These are phyloP conservation scores for Alloscopus bannaensis DNA, from an alignment of 2,888 invertebrate species.

Conservation along the genomic window DNA sequence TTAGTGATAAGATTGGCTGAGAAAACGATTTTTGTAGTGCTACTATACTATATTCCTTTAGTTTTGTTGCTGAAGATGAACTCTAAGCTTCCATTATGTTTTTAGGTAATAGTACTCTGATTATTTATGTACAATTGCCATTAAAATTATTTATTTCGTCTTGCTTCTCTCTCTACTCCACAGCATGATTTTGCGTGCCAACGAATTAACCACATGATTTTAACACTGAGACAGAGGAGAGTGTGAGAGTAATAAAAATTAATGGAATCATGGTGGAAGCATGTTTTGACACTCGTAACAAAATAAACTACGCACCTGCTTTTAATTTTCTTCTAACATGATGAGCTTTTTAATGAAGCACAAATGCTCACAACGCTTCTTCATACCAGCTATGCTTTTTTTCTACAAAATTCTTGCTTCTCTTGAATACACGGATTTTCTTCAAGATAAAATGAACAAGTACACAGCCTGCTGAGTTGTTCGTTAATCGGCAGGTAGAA, in stretches of 20 bases:
- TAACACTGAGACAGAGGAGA: too few relatives aligned
- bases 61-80: too few relatives aligned
- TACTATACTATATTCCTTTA: background rate
- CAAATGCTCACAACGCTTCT: background rate
- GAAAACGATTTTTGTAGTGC: background rate
- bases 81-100: too few relatives aligned
- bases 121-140: conserved; percentile 53
- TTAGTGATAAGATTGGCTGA: background rate
- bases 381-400: conserved; percentile 15
- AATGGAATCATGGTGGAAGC: conserved; percentile 58
- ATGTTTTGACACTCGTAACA: conserved; percentile 50
- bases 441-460: conserved; percentile 6
- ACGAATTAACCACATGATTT: conserved; percentile 51
- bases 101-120: conserved; percentile 22
- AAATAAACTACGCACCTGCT: conserved; percentile 32
- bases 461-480: conserved; percentile 22
- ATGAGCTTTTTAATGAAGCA: conserved; percentile 48
- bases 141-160: conserved; percentile 63
- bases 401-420: background rate
- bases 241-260: conserved; percentile 55
- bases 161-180: background rate
- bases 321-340: conserved; percentile 57
- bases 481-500: conserved; percentile 28
- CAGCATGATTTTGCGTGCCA: conserved; percentile 58
- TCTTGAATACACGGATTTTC: background rate